Evolutionary conservation across 2,888 invertebrate genomes (phyloP), one percentile per base, ranked within the genome.

Genomic region (Pollenia angustigena): DNA sequence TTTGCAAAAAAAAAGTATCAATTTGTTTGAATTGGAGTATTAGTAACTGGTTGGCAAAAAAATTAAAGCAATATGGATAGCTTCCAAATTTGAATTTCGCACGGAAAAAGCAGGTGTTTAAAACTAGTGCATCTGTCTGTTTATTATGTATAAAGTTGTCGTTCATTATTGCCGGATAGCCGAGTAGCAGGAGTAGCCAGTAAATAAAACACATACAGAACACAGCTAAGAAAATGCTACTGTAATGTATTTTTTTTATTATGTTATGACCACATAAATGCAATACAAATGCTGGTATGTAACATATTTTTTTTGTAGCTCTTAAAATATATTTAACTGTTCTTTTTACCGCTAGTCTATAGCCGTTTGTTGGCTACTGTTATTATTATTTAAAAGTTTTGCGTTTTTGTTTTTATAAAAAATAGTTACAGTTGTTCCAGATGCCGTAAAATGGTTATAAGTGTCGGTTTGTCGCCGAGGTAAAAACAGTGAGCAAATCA

Each of bases 181-280:
- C 16, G 18, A 56, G 42, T 32, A 42, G 46, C 11, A 32, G 81
- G 18, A 46, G 46, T 23, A 6, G 32, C 32, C 32, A 32, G 32
- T 32, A 0, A 6, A 32, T 32, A 32, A 32, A 32, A 32, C 32
- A 32, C 32, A 6, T 32, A 32, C 32, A 32, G 32, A 4, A 32
- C 32, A 32, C 32, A 2, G 4, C 2, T 32, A 68, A n/a, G 69
- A 58, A 18, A 32, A 3, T 72, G 76, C n/a, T 52, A 72, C 18
- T 78, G 72, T 76, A 81, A 78, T 81, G 52, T 81, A 52, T 52
- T 81, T 81, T 72, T 72, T 85, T 85, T 81, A 81, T 85, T 66
- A 78, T 81, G 66, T 76, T 58, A 66, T 72, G 81, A 69, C 71
- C 64, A 71, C 81, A 81, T 69, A 62, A 71, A 85, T 66, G 69